Evolutionary conservation across 1,140 invertebrate species (phyloP).

Genomic region (Drosophila parvula): DNA sequence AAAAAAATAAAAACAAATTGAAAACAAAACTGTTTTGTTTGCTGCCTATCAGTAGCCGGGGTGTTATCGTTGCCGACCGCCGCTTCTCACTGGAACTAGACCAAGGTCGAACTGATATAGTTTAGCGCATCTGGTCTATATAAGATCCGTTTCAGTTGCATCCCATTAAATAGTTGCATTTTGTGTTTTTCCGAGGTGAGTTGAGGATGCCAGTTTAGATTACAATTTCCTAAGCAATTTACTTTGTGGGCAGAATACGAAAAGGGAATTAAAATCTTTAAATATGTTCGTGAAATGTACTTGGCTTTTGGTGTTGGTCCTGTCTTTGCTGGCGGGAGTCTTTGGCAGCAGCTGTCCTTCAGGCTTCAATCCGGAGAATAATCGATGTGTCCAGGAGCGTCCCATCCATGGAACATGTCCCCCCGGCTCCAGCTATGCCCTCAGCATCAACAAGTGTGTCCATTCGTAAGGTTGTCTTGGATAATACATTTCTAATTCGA

Average conservation of each 20-base stretch:
- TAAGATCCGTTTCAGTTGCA: constrained; percentile 36
- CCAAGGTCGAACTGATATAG: constrained; percentile 27
- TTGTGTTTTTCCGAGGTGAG: constrained; percentile 44
- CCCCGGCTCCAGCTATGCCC: constrained; percentile 57
- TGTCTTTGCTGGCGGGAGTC: constrained; percentile 53
- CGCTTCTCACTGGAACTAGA: constrained; percentile 6
- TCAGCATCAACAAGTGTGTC: constrained; percentile 73
- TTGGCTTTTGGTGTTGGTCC: constrained; percentile 66
- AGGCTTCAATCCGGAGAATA: constrained; percentile 58
- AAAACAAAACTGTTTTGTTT: constrained; percentile 30
- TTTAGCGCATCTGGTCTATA: constrained; percentile 27
- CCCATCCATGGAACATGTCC: constrained; percentile 74
- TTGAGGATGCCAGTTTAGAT: not conserved
- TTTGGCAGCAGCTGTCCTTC: constrained; percentile 65
- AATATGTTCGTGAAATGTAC: constrained; percentile 52
- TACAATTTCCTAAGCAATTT: constrained; percentile 1
- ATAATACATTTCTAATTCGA: not conserved
- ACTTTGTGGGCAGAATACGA: not conserved
- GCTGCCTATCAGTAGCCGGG: constrained; percentile 13
- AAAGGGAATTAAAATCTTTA: constrained; percentile 6
- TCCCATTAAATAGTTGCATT: constrained; percentile 48
- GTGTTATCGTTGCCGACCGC: constrained; percentile 7
- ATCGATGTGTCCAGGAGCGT: constrained; percentile 56
- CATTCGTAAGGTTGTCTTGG: constrained; percentile 33
- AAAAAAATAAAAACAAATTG: not conserved